Conservation (phyloP, 2,797 vertebrate genomes). For the Staurois parvus region DNA sequence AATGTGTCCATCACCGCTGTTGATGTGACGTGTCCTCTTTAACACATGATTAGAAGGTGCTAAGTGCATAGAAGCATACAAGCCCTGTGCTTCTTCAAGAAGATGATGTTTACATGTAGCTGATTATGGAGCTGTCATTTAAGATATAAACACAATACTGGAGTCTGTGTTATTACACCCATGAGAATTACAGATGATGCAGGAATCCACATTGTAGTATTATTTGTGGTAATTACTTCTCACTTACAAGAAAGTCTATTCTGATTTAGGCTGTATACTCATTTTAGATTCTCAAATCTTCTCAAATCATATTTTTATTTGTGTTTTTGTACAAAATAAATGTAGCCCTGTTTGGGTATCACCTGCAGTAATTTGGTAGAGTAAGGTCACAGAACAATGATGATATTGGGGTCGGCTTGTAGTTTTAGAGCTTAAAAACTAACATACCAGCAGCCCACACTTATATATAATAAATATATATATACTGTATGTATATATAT, state of each 20-base stretch:
- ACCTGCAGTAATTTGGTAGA: neutral
- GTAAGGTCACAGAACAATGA: neutral
- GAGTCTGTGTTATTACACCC: neutral
- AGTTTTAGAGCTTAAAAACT: too few relatives aligned
- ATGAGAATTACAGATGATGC: neutral
- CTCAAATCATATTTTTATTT: neutral
- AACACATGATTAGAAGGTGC: conserved; percentile 5
- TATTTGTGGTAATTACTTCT: neutral
- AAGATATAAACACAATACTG: conserved; percentile 26
- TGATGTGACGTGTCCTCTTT: neutral
- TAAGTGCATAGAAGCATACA: conserved; percentile 15
- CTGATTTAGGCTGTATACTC: neutral
- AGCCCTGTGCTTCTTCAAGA: conserved; percentile 36
- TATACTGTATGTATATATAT: too few relatives aligned
- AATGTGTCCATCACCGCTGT: neutral
- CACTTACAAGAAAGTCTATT: neutral
- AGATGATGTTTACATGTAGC: conserved; percentile 34
- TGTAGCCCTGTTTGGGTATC: neutral
- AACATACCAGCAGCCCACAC: neutral
- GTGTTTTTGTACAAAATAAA: neutral
- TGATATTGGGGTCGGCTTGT: neutral
- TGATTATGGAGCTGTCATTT: conserved; percentile 18
- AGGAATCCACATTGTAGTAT: neutral
- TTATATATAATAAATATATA: too few relatives aligned
- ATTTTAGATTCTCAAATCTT: neutral